Conservation (phyloP, 2,113 vertebrate genomes). For the Trematocara macrostoma region DNA sequence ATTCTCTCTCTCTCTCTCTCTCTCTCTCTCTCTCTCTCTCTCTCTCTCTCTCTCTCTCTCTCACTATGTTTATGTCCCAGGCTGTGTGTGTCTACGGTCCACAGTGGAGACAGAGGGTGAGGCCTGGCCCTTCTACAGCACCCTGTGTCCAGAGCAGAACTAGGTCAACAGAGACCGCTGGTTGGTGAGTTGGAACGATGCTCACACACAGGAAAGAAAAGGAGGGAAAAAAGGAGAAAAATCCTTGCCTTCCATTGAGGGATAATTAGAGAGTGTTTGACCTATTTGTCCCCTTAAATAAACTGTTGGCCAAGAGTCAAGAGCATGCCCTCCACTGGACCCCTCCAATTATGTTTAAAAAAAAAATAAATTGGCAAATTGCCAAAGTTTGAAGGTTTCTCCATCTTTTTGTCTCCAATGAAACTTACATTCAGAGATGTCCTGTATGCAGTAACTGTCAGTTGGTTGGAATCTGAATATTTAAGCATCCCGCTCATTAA, state of each 20-base stretch:
- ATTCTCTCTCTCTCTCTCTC: not conserved
- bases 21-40: not conserved
- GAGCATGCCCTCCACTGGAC: conserved; percentile 6
- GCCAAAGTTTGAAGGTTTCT: conserved; percentile 1
- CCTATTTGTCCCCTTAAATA: conserved; percentile 62
- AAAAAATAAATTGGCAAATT: not conserved
- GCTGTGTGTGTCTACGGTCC: conserved; percentile 16
- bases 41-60: not conserved
- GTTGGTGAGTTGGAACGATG: conserved; percentile 65
- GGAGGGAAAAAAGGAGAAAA: conserved; percentile 43
- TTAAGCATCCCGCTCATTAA: not conserved
- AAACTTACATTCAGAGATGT: conserved; percentile 4
- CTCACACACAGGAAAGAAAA: conserved; percentile 48
- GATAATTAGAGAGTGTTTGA: conserved; percentile 64
- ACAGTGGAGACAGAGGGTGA: conserved; percentile 40
- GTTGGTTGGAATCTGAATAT: not conserved
- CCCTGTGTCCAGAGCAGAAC: conserved; percentile 60
- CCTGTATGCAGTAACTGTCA: not conserved
- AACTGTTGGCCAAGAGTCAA: conserved; percentile 27
- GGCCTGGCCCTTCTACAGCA: conserved; percentile 39
- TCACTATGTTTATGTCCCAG: conserved; percentile 5
- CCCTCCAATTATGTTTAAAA: conserved; percentile 6
- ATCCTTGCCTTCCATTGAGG: conserved; percentile 37
- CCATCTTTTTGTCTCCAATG: conserved; percentile 3
- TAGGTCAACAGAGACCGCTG: conserved; percentile 67